Conservation (phyloP, 2,888 invertebrate species). For the Nudaria mundana region DNA sequence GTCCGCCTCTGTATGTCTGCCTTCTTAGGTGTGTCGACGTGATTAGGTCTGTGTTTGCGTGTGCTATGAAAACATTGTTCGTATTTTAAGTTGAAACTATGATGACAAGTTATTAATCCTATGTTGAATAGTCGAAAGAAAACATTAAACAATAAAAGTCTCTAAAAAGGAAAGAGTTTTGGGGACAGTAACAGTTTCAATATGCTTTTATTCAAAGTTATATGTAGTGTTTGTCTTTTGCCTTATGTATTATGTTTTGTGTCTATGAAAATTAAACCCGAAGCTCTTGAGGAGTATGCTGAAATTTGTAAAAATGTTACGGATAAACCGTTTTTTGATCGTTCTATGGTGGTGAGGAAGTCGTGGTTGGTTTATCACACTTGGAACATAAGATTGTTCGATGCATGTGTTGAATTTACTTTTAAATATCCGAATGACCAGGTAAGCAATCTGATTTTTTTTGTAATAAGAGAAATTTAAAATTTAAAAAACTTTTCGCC, state of each 20-base stretch:
- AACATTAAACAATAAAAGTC: slow-evolving; percentile 2
- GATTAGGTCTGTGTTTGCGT: too few relatives aligned
- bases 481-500: too few relatives aligned
- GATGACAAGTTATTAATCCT: neutral
- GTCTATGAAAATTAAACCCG: neutral
- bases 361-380: neutral
- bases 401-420: neutral
- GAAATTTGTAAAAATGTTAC: slow-evolving; percentile 3
- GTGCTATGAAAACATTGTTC: too few relatives aligned
- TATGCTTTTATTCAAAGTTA: neutral
- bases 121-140: slow-evolving; percentile 1
- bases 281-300: neutral
- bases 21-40: too few relatives aligned
- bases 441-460: slow-evolving; percentile 1
- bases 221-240: neutral
- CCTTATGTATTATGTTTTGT: neutral
- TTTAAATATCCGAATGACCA: neutral
- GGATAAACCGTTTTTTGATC: slow-evolving; percentile 2
- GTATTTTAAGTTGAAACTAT: too few relatives aligned
- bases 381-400: neutral
- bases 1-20: too few relatives aligned
- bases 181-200: neutral
- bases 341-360: slow-evolving; percentile 1
- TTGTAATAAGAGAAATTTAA: neutral
- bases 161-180: neutral